Conservation (phyloP, 2,888 invertebrate genomes). For the Cordilura impudica region DNA sequence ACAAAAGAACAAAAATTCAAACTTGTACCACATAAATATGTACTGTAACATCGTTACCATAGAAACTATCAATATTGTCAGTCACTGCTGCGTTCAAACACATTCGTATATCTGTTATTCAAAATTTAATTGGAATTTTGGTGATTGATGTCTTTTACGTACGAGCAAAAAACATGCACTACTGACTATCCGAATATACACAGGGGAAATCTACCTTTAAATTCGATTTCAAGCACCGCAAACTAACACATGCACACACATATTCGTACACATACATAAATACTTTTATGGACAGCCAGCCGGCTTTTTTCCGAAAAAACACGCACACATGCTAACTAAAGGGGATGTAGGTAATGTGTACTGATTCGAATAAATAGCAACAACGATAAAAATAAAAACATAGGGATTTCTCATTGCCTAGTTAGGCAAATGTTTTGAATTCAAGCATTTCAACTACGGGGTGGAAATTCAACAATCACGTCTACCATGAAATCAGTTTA, state of each 20-base stretch:
- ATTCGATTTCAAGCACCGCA: background rate
- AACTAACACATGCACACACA: background rate
- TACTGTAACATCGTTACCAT: no score
- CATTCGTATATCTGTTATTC: no score
- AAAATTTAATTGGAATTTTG: no score
- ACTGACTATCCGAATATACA: no score
- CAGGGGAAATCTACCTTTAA: constrained; percentile 26
- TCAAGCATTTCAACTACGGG: background rate
- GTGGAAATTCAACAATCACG: constrained; percentile 58
- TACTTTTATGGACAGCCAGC: constrained; percentile 31
- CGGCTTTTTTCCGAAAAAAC: background rate
- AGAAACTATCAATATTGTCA: no score
- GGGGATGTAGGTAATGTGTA: constrained; percentile 18
- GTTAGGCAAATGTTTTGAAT: constrained; percentile 7
- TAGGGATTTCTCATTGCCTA: constrained; percentile 9
- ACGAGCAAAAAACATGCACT: no score
- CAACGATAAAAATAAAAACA: constrained; percentile 14
- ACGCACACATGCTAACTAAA: background rate
- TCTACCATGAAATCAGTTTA: constrained; percentile 54
- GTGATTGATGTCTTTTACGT: no score
- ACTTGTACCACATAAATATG: no score
- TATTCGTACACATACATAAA: background rate
- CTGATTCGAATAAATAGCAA: background rate
- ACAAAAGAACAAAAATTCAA: no score
- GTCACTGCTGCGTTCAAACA: no score